A percentile compares a stretch with the other conserved stretches of the same genome.
Evolutionary conservation across 1,140 invertebrate genomes (phyloP).

Genomic region (Hylyphantes graminicola): DNA sequence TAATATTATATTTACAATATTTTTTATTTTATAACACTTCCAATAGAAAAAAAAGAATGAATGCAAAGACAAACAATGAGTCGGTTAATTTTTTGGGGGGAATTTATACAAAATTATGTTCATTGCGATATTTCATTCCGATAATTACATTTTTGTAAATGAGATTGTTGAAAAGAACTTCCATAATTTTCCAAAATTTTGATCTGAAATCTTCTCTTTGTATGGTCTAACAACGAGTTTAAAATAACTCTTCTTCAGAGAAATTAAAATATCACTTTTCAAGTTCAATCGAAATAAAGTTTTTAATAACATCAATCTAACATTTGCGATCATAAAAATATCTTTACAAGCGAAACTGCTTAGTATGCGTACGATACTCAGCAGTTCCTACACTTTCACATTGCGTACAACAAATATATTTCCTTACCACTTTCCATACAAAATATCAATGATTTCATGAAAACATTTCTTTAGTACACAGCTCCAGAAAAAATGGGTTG

Average conservation of each 20-base stretch:
- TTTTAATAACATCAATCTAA: slow-evolving; percentile 41
- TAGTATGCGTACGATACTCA: slow-evolving; percentile 41
- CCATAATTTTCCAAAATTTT: background rate
- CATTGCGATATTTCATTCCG: background rate
- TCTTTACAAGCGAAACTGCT: slow-evolving; percentile 57
- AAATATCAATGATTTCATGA: slow-evolving; percentile 58
- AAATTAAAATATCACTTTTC: slow-evolving; percentile 35
- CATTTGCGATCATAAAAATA: slow-evolving; percentile 54
- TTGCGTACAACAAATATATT: slow-evolving; percentile 59
- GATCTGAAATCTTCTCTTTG: background rate
- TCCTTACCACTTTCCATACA: slow-evolving; percentile 54
- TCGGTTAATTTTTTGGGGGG: background rate
- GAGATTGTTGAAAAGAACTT: too few species aligned
- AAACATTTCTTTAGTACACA: slow-evolving; percentile 46
- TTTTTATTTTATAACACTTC: too few species aligned
- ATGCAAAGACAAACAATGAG: background rate
- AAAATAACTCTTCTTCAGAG: background rate
- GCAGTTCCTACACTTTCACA: slow-evolving; percentile 48
- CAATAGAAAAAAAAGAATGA: too few species aligned
- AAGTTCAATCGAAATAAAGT: slow-evolving; percentile 20
- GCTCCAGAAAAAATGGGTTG: slow-evolving; percentile 29
- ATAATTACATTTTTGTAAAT: too few species aligned
- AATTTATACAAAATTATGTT: slow-evolving; percentile 3
- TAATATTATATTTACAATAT: background rate
- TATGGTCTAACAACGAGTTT: background rate